These are phyloP conservation scores for Campylomormyrus tamandua DNA, from an alignment of 2,113 vertebrate genomes.

Conservation along the genomic window DNA sequence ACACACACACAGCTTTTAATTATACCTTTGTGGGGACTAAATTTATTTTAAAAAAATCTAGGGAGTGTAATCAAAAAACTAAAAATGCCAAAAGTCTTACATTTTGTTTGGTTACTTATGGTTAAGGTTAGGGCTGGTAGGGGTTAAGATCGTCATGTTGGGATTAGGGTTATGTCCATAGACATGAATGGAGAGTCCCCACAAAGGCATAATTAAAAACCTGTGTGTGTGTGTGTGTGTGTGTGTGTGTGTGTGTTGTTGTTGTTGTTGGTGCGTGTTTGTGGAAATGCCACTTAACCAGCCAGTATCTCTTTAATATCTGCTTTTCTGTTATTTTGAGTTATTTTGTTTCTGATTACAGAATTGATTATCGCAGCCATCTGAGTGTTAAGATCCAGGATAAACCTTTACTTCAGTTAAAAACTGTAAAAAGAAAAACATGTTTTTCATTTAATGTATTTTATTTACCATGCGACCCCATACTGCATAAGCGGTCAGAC, in stretches of 20 bases:
- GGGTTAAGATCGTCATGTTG: neutral
- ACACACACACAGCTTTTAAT: no score
- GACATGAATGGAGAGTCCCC: neutral
- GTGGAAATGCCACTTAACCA: neutral
- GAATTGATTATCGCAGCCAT: neutral
- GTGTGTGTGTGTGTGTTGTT: neutral
- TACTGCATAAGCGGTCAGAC: neutral
- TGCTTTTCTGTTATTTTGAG: neutral
- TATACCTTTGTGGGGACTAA: neutral
- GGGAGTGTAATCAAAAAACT: neutral
- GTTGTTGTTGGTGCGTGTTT: neutral
- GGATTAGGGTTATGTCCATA: neutral
- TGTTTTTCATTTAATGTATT: neutral
- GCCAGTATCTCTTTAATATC: neutral
- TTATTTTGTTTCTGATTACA: neutral
- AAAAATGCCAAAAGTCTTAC: neutral
- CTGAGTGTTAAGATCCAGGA: neutral
- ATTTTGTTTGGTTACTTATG: neutral
- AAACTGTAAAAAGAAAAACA: neutral
- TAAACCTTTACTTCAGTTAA: neutral
- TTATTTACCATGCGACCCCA: neutral
- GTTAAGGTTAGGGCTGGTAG: neutral
- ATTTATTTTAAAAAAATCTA: neutral
- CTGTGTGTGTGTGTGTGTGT: neutral
- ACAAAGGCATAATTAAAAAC: neutral